These are phyloP conservation scores for Drosophila mauritiana DNA, from an alignment of 1,140 invertebrate genomes.

Conservation along the genomic window DNA sequence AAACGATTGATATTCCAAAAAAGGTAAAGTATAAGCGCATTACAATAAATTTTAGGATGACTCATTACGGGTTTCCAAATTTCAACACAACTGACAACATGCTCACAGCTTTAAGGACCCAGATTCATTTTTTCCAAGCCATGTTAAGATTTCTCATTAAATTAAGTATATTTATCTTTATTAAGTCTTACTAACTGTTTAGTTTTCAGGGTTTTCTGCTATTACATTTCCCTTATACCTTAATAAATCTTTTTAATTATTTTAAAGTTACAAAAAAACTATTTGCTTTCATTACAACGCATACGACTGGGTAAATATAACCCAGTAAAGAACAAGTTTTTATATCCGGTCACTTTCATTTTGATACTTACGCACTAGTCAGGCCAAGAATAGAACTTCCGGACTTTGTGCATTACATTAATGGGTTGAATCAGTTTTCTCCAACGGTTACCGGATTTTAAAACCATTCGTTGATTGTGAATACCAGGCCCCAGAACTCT, in stretches of 20 bases:
- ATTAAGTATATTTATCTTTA: too few relatives aligned
- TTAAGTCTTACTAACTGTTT: too few relatives aligned
- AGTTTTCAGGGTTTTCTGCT: too few relatives aligned
- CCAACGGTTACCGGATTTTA: too few relatives aligned
- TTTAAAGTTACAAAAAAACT: background rate
- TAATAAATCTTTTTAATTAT: background rate
- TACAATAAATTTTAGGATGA: background rate
- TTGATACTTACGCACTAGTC: too few relatives aligned
- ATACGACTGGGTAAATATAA: slow-evolving; percentile 20
- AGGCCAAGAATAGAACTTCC: background rate
- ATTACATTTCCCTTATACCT: too few relatives aligned
- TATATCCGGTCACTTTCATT: background rate
- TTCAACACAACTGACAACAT: background rate
- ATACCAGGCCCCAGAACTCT: slow-evolving; percentile 4
- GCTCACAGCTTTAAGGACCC: background rate
- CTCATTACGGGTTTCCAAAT: background rate
- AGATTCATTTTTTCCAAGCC: too few relatives aligned
- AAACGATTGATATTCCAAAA: background rate
- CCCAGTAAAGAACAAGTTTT: slow-evolving; percentile 8
- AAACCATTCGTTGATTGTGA: background rate
- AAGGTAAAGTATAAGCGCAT: background rate
- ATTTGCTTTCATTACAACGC: slow-evolving; percentile 2
- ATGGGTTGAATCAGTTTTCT: too few relatives aligned
- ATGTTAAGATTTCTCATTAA: too few relatives aligned
- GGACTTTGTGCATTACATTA: too few relatives aligned